phyloP scores from a whole-genome alignment of 2,888 invertebrate species.

The Ochropleura leucogaster region DNA sequence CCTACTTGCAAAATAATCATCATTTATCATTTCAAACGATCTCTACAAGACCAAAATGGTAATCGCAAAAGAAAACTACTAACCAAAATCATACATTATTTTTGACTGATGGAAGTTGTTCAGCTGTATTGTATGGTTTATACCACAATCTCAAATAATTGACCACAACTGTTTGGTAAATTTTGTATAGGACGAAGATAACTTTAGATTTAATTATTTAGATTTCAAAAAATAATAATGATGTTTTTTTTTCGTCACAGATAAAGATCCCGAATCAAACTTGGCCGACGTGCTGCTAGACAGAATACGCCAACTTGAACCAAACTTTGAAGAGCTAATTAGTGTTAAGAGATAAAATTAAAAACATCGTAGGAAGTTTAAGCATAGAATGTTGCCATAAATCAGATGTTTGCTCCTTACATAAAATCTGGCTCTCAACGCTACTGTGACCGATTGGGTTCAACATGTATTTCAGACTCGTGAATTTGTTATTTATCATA shows the following conservation, averaged over 20 bases:
- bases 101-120: too few relatives aligned
- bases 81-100: too few relatives aligned
- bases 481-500: too few relatives aligned
- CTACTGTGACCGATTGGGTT: too few relatives aligned
- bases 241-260: conserved; percentile 24
- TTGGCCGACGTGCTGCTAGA: conserved; percentile 50
- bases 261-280: conserved; percentile 45
- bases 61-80: neutral
- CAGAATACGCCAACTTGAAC: conserved; percentile 49
- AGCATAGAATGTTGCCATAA: neutral
- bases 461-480: too few relatives aligned
- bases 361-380: neutral
- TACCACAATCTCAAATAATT: neutral
- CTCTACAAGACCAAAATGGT: too few relatives aligned
- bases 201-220: too few relatives aligned
- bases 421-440: too few relatives aligned
- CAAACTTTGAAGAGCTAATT: conserved; percentile 52
- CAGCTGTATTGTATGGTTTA: neutral
- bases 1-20: too few relatives aligned
- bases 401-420: neutral
- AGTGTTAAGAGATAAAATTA: conserved; percentile 23
- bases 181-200: neutral
- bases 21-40: too few relatives aligned
- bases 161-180: neutral
- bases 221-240: neutral